phyloP scores from a whole-genome alignment of 2,113 vertebrate genomes.

The Pedetes capensis region DNA sequence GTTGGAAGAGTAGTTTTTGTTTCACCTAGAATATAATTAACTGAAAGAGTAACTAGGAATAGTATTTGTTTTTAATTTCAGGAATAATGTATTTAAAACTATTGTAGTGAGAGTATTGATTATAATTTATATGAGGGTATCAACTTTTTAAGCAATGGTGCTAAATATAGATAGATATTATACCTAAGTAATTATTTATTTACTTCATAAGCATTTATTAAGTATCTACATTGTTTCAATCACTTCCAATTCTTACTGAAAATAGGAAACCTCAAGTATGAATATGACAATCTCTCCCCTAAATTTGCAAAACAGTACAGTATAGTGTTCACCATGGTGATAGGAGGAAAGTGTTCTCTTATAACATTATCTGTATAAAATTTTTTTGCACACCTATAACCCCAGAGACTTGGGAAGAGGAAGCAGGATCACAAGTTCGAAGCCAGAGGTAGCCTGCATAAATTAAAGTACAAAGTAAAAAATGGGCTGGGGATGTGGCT shows the following conservation, averaged over 20 bases:
- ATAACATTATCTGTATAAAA: neutral
- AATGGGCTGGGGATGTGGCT: too few relatives aligned
- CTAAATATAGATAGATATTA: neutral
- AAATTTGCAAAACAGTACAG: neutral
- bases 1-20: neutral
- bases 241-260: neutral
- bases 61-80: neutral
- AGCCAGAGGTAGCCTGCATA: too few relatives aligned
- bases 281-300: neutral
- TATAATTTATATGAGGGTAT: neutral
- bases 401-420: too few relatives aligned
- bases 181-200: neutral
- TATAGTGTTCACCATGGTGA: neutral
- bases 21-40: neutral
- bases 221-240: neutral
- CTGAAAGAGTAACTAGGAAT: neutral
- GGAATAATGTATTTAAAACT: neutral
- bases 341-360: fast-evolving
- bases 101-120: neutral
- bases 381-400: too few relatives aligned
- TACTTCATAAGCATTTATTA: neutral
- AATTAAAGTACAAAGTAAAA: too few relatives aligned
- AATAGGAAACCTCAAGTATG: neutral
- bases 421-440: too few relatives aligned
- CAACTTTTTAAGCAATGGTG: neutral